Evolutionary conservation across 2,888 invertebrate species (phyloP), one percentile per base, ranked within the genome.

Genomic region (Dusona sp.): DNA sequence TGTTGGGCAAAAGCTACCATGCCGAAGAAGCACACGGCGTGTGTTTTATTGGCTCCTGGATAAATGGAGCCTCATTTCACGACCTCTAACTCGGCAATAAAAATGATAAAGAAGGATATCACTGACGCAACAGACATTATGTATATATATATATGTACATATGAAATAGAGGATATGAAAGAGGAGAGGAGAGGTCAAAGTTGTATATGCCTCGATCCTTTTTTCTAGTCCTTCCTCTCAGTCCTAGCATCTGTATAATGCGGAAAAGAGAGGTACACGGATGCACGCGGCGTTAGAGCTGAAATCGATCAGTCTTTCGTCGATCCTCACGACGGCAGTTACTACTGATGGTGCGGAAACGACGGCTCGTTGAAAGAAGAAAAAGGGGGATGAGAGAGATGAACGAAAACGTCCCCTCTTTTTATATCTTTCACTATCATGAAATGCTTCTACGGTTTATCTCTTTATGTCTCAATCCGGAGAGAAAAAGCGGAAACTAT

Each of bases 81-180:
- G 92, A 92, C 89, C 91, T 91, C 91, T 90, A 90, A 90, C 92
- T 90, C 90, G 90, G 89, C 89, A 90, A 90, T 93, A 93, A 93
- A 93, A 93, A 93, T 92, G 93, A 93, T 92, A 92, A 93, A 93
- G 92, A 92, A 92, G 91, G 91, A 89, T 93, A 92, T 92, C 91
- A 90, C 89, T 89, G 90, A 89, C 87, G 89, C 91, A 90, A 90
- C 90, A 87, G 88, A 88, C 79, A 90, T 89, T 87, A 90, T 91
- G 91, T 90, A 90, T 89, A 89, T 88, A 90, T 90, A 91, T 65
- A 75, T 75, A 75, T 88, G 90, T 91, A 90, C 91, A 91, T 92
- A 92, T 91, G 91, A 90, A 91, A 88, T 89, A 90, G 89, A 78
- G 81, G 83, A 83, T 85, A 83, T 85, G 84, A 84, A 75, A 83